phyloP scores from a whole-genome alignment of 2,797 vertebrate genomes.

The Forpus xanthops region DNA sequence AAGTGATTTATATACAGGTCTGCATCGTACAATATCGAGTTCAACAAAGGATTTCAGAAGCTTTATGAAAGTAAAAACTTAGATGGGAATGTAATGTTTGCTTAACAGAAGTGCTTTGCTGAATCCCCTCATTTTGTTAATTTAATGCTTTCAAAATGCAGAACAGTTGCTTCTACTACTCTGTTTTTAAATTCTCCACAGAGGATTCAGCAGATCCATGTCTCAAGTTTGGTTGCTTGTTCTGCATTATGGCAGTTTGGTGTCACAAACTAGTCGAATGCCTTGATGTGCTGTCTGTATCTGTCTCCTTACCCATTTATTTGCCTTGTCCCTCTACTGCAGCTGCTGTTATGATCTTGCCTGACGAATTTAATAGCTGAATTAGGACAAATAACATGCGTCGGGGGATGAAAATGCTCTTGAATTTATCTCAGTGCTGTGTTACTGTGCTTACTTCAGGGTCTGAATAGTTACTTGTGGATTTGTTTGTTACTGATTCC shows the following conservation, averaged over 20 bases:
- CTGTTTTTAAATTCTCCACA: not conserved
- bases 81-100: constrained; percentile 17
- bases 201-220: not conserved
- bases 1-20: constrained; percentile 40
- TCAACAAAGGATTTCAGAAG: constrained; percentile 40
- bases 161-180: constrained; percentile 22
- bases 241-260: not conserved
- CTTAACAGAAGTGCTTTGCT: constrained; percentile 14
- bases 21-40: constrained; percentile 8
- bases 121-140: constrained; percentile 21
- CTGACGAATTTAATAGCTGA: not conserved
- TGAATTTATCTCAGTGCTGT: not conserved
- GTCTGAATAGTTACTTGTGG: not conserved
- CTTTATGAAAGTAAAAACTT: constrained; percentile 44
- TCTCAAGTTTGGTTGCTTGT: not conserved
- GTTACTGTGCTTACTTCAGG: not conserved
- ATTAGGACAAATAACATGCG: not conserved
- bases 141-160: constrained; percentile 40
- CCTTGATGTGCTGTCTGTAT: not conserved
- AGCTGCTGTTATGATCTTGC: not conserved
- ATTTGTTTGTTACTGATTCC: not conserved
- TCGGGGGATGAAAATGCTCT: not conserved
- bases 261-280: not conserved
- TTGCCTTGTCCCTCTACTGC: not conserved
- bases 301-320: not conserved